Evolutionary conservation across 2,113 vertebrate species (phyloP).

Genomic region (Panthera uncia): DNA sequence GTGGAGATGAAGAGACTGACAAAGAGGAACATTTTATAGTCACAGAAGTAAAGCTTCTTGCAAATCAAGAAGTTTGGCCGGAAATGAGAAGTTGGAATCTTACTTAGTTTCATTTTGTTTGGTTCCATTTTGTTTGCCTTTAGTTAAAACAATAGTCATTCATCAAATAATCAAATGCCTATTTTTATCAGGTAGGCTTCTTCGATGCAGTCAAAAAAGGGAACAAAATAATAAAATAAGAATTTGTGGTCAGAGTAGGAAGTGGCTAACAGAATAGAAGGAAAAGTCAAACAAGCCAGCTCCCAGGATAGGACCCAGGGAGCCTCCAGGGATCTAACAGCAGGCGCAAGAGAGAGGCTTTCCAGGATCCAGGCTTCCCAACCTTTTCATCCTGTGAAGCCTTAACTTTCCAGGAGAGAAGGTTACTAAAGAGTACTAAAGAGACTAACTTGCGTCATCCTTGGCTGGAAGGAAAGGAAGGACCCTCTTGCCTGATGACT

Average conservation of each 20-base stretch:
- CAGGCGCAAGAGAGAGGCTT: not conserved
- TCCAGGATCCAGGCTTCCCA: not conserved
- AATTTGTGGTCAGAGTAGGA: not conserved
- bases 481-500: not conserved
- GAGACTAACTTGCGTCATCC: not conserved
- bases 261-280: not conserved
- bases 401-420: not conserved
- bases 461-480: not conserved
- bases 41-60: not conserved
- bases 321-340: not conserved
- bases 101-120: slow-evolving; percentile 2
- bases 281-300: not conserved
- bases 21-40: not conserved
- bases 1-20: slow-evolving; percentile 39
- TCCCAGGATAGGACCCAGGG: not conserved
- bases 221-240: not conserved
- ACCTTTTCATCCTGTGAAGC: not conserved
- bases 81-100: not conserved
- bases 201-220: not conserved
- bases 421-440: not conserved
- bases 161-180: not conserved
- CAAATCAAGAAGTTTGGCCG: not conserved
- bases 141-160: not conserved
- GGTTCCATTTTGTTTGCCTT: not conserved
- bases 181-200: not conserved